Evolutionary conservation across 1,140 invertebrate species (phyloP), one percentile per base, ranked within the genome.

Genomic region (Aphidius ervi): DNA sequence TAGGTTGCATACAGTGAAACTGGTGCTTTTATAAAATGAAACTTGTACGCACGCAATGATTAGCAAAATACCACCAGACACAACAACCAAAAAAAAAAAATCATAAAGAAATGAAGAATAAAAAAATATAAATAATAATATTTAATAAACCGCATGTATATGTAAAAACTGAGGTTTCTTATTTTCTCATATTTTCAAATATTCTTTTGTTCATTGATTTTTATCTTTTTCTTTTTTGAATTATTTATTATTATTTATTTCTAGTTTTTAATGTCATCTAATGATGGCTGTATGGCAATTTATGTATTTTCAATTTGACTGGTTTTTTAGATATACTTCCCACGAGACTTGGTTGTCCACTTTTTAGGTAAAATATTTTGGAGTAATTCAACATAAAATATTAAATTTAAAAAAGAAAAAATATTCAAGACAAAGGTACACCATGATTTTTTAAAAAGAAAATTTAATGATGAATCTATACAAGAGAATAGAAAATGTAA

Each of bases 321-420:
- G 48, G n/a, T 8, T 16, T 20, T 49, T 10, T 7, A 39, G 46
- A 47, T 37, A 43, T 46, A 16, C 16, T 58, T 58, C 56, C 56
- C 56, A 58, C 56, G 39, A 43, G 39, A 58, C 20, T 9, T 9
- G 40, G 6, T 46, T 58, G 56, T 58, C 46, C 46, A 58, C 46
- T 46, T 20, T 46, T 16, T 16, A 16, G 16, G 0, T 16, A 16
- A 16, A 16, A 16, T 16, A 16, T 16, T 16, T 16, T 16, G 0
- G 16, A 16, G 16, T 16, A 16, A 16, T 16, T 16, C 16, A 1
- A 16, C 16, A 16, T 16, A 16, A 16, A 16, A 16, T 16, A 1
- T 16, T 16, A 16, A 16, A 16, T 16, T 16, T 16, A 16, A 16
- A 16, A 16, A 16, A 16, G 16, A 16, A 16, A 16, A 16, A 16